Evolutionary conservation across 1,140 invertebrate genomes (phyloP).

Genomic region (Drosophila ambigua): DNA sequence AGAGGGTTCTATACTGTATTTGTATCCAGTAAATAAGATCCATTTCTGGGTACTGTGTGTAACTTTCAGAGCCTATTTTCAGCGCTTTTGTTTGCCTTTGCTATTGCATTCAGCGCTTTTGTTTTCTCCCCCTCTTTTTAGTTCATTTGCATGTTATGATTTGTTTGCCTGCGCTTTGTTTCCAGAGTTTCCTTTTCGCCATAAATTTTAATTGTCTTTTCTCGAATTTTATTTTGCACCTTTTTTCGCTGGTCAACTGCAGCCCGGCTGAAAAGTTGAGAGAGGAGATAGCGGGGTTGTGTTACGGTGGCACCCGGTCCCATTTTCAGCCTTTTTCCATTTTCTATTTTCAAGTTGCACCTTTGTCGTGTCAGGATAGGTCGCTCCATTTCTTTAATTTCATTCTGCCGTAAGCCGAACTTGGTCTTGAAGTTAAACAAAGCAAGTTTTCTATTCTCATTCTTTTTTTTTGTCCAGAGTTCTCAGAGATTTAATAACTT

Average conservation of each 20-base stretch:
- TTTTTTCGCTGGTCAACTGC: slow-evolving; percentile 15
- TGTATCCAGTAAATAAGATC: not conserved
- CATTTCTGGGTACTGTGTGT: slow-evolving; percentile 1
- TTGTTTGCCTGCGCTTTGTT: slow-evolving; percentile 52
- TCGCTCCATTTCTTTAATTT: slow-evolving; percentile 6
- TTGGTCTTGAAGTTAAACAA: slow-evolving; percentile 52
- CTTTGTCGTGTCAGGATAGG: slow-evolving; percentile 41
- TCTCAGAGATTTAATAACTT: slow-evolving; percentile 49
- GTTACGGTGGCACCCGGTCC: slow-evolving; percentile 1
- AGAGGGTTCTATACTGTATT: not conserved
- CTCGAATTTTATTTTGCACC: slow-evolving; percentile 69
- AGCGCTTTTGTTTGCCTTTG: slow-evolving; percentile 51
- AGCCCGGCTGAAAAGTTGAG: not conserved
- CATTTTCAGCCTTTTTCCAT: slow-evolving; percentile 16
- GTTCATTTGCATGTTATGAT: slow-evolving; percentile 53
- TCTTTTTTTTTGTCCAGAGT: too few relatives aligned
- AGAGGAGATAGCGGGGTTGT: not conserved
- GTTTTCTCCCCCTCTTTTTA: not conserved
- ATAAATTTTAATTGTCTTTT: slow-evolving; percentile 80
- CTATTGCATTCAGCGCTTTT: slow-evolving; percentile 10
- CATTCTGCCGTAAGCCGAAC: slow-evolving; percentile 37
- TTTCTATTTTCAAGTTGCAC: slow-evolving; percentile 19
- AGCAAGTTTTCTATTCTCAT: slow-evolving; percentile 28
- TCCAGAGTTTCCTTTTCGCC: slow-evolving; percentile 52
- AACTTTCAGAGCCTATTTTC: slow-evolving; percentile 45